A percentile compares a stretch with the other conserved stretches of the same genome.
Evolutionary conservation across 2,797 vertebrate genomes (phyloP).

Genomic region (Lepilemur ruficaudatus): DNA sequence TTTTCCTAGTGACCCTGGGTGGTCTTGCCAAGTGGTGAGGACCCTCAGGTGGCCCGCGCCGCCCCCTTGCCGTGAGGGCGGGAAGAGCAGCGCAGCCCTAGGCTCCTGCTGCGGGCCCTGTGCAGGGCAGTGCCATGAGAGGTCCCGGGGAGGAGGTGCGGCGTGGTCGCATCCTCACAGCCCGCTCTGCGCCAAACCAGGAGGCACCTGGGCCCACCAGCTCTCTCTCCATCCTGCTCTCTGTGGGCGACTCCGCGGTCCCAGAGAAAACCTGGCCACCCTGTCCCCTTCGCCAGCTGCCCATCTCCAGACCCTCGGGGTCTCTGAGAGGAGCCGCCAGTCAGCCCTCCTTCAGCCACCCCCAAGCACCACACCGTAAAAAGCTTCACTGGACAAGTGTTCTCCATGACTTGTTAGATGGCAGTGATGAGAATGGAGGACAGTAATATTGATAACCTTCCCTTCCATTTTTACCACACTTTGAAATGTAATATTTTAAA

Average conservation of each 20-base stretch:
- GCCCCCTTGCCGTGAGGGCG: background rate
- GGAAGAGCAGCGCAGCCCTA: background rate
- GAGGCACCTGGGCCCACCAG: background rate
- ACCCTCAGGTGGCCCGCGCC: rapidly evolving
- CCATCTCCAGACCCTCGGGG: background rate
- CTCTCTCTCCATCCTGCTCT: background rate
- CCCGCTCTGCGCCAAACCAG: too few relatives aligned
- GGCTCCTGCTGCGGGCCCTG: background rate
- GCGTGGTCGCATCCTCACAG: background rate
- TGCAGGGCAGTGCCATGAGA: background rate
- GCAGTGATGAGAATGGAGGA: background rate
- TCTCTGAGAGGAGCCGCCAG: background rate
- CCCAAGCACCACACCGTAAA: rapidly evolving
- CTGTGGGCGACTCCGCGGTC: background rate
- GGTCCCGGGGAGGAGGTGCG: rapidly evolving
- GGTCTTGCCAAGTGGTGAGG: background rate
- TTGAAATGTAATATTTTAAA: background rate
- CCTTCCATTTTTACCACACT: background rate
- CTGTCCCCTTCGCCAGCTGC: background rate
- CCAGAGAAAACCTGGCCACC: background rate
- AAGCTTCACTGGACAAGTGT: too few relatives aligned
- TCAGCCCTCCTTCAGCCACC: background rate
- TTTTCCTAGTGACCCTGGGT: background rate
- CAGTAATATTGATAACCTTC: background rate
- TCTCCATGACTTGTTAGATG: background rate